Percentiles rank a stretch among this genome's conserved stretches.
Conservation (phyloP, 2,888 invertebrate genomes). For the Baronia brevicornis region DNA sequence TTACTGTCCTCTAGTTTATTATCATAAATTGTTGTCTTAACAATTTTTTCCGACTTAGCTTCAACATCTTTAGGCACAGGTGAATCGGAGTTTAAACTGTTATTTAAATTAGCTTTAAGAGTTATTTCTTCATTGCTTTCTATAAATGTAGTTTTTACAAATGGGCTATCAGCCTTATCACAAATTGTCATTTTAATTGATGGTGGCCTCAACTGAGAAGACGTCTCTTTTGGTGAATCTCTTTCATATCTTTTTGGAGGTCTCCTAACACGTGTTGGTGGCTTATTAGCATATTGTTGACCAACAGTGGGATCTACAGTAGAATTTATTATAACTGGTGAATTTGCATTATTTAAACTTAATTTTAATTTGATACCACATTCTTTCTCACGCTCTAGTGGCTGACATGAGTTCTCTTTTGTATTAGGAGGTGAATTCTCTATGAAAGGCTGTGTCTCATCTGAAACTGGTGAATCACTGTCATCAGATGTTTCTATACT, state of each 20-base stretch:
- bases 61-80: conserved; percentile 34
- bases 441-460: conserved; percentile 31
- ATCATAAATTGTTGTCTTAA: conserved; percentile 68
- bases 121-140: conserved; percentile 58
- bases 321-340: conserved; percentile 67
- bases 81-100: conserved; percentile 44
- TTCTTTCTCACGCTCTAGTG: conserved; percentile 50
- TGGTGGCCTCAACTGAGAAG: conserved; percentile 39
- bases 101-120: conserved; percentile 53
- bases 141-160: conserved; percentile 63
- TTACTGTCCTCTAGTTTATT: conserved; percentile 60
- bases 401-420: conserved; percentile 31
- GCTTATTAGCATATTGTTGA: conserved; percentile 50
- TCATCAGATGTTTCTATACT: conserved; percentile 48
- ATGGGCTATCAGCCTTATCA: conserved; percentile 66
- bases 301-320: conserved; percentile 68
- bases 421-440: conserved; percentile 27
- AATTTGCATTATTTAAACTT: conserved; percentile 65
- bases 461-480: conserved; percentile 44
- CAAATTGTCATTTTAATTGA: conserved; percentile 70
- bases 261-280: conserved; percentile 51
- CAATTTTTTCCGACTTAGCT: conserved; percentile 48
- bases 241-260: conserved; percentile 65
- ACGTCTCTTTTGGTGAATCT: conserved; percentile 30
- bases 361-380: conserved; percentile 66